Percentiles rank a stretch among this genome's conserved stretches.
Evolutionary conservation across 2,888 invertebrate species (phyloP).

Genomic region (Phymatocera aterrima): DNA sequence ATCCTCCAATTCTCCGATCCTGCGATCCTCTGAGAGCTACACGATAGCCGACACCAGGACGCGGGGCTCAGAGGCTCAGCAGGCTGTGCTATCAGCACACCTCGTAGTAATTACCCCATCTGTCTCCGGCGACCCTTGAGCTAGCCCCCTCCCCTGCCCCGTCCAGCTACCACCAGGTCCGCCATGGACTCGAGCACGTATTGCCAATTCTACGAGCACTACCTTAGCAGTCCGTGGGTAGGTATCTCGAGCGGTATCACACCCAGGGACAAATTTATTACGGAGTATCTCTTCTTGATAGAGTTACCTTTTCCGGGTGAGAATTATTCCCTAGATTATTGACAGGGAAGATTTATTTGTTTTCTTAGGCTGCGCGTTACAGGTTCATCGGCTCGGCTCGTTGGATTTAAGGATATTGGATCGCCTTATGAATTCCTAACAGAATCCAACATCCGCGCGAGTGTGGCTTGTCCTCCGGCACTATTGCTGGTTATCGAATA

Average conservation of each 20-base stretch:
- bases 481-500: too few species aligned
- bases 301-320: conserved; percentile 50
- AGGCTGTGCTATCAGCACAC: conserved; percentile 61
- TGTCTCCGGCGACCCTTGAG: conserved; percentile 62
- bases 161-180: conserved; percentile 15
- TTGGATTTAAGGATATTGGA: background rate
- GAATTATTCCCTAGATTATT: conserved; percentile 41
- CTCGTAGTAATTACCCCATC: conserved; percentile 65
- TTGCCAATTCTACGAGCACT: conserved; percentile 40
- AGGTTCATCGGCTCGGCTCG: background rate
- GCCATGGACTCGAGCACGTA: conserved; percentile 21
- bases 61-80: conserved; percentile 54
- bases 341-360: conserved; percentile 37
- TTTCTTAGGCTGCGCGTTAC: background rate
- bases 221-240: conserved; percentile 45
- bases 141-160: conserved; percentile 51
- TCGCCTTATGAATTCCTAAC: background rate
- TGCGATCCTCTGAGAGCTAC: conserved; percentile 31
- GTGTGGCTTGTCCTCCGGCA: too few species aligned
- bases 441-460: background rate
- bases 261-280: conserved; percentile 65
- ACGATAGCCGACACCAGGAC: conserved; percentile 42
- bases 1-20: background rate
- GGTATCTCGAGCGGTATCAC: conserved; percentile 59
- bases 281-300: conserved; percentile 52